phyloP scores from a whole-genome alignment of 2,888 invertebrate genomes.

The Carcina quercana region DNA sequence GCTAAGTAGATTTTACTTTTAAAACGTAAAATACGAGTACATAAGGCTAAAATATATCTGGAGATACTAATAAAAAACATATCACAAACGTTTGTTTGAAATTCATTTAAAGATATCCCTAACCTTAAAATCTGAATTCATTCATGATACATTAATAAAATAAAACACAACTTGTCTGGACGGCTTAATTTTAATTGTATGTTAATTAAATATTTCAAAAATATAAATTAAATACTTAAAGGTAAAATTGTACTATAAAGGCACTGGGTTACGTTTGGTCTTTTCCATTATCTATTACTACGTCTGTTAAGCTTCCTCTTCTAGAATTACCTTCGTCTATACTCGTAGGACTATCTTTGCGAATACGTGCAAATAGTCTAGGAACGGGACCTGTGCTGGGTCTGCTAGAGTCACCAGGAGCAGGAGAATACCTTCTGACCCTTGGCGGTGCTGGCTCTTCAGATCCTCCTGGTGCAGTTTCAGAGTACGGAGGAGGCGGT shows the following conservation, averaged over 20 bases:
- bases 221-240: constrained; percentile 31
- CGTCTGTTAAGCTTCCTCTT: constrained; percentile 62
- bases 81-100: constrained; percentile 26
- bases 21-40: constrained; percentile 23
- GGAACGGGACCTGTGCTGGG: constrained; percentile 54
- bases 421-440: constrained; percentile 58
- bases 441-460: constrained; percentile 36
- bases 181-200: constrained; percentile 32
- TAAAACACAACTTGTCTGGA: constrained; percentile 31
- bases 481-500: constrained; percentile 62
- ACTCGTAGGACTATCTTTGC: constrained; percentile 47
- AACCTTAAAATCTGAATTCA: neutral
- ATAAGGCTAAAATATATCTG: constrained; percentile 34
- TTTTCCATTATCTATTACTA: constrained; percentile 66
- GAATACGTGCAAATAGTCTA: constrained; percentile 57
- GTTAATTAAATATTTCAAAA: constrained; percentile 22
- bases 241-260: constrained; percentile 38
- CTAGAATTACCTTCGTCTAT: constrained; percentile 46
- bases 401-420: constrained; percentile 45
- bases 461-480: constrained; percentile 39
- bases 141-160: constrained; percentile 1
- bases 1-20: constrained; percentile 35
- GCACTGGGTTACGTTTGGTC: constrained; percentile 58
- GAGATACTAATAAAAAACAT: constrained; percentile 45
- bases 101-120: constrained; percentile 16